Evolutionary conservation across 2,888 invertebrate species (phyloP).

Genomic region (Drosophila neonasuta): DNA sequence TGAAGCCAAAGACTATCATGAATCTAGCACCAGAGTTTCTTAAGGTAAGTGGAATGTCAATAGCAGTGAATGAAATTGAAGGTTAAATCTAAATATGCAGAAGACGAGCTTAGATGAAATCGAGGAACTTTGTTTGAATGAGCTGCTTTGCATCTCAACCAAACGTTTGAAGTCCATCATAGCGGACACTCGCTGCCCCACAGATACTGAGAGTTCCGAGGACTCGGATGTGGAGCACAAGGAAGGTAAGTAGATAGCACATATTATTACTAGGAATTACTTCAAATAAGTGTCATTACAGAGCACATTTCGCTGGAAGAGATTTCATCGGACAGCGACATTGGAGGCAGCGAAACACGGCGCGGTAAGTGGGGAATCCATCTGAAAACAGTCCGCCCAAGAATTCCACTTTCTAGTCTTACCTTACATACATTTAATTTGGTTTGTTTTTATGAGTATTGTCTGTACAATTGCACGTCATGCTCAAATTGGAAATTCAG

Average conservation of each 20-base stretch:
- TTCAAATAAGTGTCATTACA: constrained; percentile 43
- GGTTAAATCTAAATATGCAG: constrained; percentile 52
- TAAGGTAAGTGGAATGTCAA: constrained; percentile 67
- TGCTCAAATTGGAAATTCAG: constrained; percentile 5
- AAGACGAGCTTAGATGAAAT: constrained; percentile 83
- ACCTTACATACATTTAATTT: constrained; percentile 49
- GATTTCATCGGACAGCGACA: constrained; percentile 83
- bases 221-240: constrained; percentile 81
- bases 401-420: no score
- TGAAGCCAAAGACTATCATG: constrained; percentile 84
- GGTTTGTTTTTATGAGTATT: constrained; percentile 13
- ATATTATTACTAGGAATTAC: background rate
- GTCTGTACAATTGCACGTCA: constrained; percentile 44
- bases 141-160: constrained; percentile 85
- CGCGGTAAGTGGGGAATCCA: constrained; percentile 52
- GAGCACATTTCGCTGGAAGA: constrained; percentile 86
- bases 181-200: constrained; percentile 80
- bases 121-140: constrained; percentile 85
- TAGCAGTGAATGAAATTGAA: background rate
- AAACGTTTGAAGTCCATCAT: constrained; percentile 85
- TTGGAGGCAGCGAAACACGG: constrained; percentile 61
- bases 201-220: constrained; percentile 81
- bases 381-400: background rate
- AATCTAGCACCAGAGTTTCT: constrained; percentile 84
- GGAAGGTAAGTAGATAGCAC: constrained; percentile 64